Base-by-base conservation (phyloP, 2,888 invertebrate species). In the Spisula solida region DNA sequence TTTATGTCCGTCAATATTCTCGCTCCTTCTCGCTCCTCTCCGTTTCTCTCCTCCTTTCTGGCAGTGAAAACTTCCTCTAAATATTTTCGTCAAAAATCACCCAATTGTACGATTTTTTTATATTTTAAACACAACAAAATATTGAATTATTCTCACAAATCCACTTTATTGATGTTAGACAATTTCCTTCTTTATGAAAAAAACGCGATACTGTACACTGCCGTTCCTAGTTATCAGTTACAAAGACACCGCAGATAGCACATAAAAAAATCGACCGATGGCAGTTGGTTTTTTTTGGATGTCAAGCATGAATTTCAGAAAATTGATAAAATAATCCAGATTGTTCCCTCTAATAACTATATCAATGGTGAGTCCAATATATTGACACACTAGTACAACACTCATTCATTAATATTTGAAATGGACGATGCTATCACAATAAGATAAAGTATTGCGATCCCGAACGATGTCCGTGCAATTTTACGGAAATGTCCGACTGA, bases 261-360 rank as follows among this genome's bases (percentile, higher is more conserved):
- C 25, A 5, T 10, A n/a, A n/a, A n/a, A n/a, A n/a, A 2, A 25
- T 25, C 6, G 25, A 25, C 25, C 25, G 60, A n/a, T 25, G 25
- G 10, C 0, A 0, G 1, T 20, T n/a, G 18, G 18, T 56, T 56
- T 25, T 2, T 66, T 25, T 25, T 25, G 0, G 10, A 25, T n/a
- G 60, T 66, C 60, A 66, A 66, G 25, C 10, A 66, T 25, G 25
- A 66, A 66, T 66, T 66, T 66, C 60, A 66, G 60, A 66, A 66
- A 66, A 66, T 25, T 66, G 10, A 25, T 25, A 66, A 25, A 18
- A n/a, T 66, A 66, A n/a, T 66, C 60, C n/a, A 66, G 10, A 10
- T 5, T 25, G n/a, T 25, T 66, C 6, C 8, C 1, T 66, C 25
- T 14, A 5, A 51, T 51, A 4, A 51, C 51, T 4, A 66, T n/a